These are phyloP conservation scores for Cerceris ruficornis DNA, from an alignment of 2,888 invertebrate genomes.

Conservation along the genomic window DNA sequence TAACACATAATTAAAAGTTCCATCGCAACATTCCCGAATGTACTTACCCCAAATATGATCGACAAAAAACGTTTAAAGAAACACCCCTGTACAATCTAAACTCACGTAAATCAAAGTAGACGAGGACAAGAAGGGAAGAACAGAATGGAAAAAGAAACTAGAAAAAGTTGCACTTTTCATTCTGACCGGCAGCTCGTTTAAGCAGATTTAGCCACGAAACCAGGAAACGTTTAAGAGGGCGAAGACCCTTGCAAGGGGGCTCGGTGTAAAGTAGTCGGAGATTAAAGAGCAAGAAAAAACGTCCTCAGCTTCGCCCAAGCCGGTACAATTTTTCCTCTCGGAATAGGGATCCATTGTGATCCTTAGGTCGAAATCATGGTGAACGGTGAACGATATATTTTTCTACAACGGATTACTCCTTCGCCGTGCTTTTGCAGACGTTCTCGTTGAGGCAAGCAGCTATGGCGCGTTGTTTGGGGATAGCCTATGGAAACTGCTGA, in stretches of 20 bases:
- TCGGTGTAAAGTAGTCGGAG: slow-evolving; percentile 59
- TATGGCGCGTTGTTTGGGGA: background rate
- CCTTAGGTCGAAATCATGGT: slow-evolving; percentile 2
- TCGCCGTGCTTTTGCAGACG: background rate
- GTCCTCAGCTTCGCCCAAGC: slow-evolving; percentile 23
- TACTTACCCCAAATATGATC: background rate
- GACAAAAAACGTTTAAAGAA: background rate
- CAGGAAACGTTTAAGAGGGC: slow-evolving; percentile 72
- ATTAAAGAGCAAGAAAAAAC: slow-evolving; percentile 58
- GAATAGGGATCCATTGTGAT: slow-evolving; percentile 36
- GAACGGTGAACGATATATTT: slow-evolving; percentile 60
- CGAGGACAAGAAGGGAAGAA: slow-evolving; percentile 1
- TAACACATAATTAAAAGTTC: no score
- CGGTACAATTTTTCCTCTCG: slow-evolving; percentile 50
- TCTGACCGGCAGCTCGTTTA: slow-evolving; percentile 58
- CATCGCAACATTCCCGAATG: background rate
- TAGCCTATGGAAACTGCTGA: background rate
- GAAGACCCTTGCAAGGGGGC: slow-evolving; percentile 51
- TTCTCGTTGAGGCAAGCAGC: background rate
- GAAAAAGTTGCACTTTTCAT: slow-evolving; percentile 55
- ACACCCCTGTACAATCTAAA: slow-evolving; percentile 21
- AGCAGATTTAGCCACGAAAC: slow-evolving; percentile 71
- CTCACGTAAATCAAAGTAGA: slow-evolving; percentile 45
- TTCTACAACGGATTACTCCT: slow-evolving; percentile 28
- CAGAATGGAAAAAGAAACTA: slow-evolving; percentile 10